Evolutionary conservation across 2,888 invertebrate species (phyloP), one percentile per base, ranked within the genome.

Genomic region (Drosophila kuntzei): DNA sequence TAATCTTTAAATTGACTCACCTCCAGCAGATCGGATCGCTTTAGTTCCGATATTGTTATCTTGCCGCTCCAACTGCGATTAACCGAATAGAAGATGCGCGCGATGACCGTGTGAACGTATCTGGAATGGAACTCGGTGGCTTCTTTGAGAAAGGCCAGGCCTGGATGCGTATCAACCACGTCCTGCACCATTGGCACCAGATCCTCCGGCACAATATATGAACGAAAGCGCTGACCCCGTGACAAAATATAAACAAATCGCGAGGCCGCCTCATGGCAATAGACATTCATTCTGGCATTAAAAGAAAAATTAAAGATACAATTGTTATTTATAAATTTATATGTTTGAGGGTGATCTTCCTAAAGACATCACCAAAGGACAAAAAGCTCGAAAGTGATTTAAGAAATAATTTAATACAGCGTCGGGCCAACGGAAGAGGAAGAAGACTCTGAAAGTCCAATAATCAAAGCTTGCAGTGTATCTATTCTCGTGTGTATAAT

Each of bases 111-210:
- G 93, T 99, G 98, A 83, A 99, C 97, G 92, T 99, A 99, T 94
- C 98, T 95, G 71, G 98, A 98, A 94, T 99, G 99, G 93, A 99
- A 99, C 93, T 99, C 99, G 1, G 97, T 97, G 65, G 99, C 99
- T 92, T 99, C 98, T 92, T 98, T 97, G 64, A 99, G 95, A 94
- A 99, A 99, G 71, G 97, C 97, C 79, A 99, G 94, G 47, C 99
- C 99, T 1, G 99, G 99, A 94, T 99, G 99, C 8, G 98, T 97
- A 92, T 99, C 98, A 41, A 99, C 98, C n/a, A 99, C 98, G 92
- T 99, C 99, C 93, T 98, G 97, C 55, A 99, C 96, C 81, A 99
- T 93, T 20, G 98, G 96, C 90, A 98, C 96, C 92, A 99, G 96
- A 93, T 99, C 99, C 90, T 98, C 98, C 0, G 97, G 97, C 22